These are phyloP conservation scores for Sebastes diploproa DNA, from an alignment of 2,797 vertebrate species.

Conservation along the genomic window DNA sequence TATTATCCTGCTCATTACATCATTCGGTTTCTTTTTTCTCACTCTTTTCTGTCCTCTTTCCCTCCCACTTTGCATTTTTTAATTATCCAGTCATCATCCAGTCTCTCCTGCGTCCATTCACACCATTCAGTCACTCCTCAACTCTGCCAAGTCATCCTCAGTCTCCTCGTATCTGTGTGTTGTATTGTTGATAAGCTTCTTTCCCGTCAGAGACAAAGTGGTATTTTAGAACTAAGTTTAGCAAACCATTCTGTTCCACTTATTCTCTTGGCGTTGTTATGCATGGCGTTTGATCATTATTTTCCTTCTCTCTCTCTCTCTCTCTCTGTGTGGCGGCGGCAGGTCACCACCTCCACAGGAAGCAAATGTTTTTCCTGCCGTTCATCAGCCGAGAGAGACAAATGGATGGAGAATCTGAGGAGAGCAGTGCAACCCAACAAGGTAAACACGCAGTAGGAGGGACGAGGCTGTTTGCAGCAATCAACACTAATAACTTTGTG, in stretches of 20 bases:
- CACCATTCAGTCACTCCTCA: conserved; percentile 27
- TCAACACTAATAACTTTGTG: conserved; percentile 8
- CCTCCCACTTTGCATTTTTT: conserved; percentile 27
- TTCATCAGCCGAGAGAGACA: conserved; percentile 97
- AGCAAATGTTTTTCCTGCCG: conserved; percentile 99
- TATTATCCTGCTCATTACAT: conserved; percentile 30
- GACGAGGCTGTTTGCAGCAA: conserved; percentile 15
- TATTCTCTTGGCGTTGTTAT: conserved; percentile 11
- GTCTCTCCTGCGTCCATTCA: conserved; percentile 39
- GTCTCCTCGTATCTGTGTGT: neutral
- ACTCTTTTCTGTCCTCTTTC: conserved; percentile 1
- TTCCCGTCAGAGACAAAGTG: conserved; percentile 7
- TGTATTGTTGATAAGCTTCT: conserved; percentile 3
- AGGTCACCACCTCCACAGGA: conserved; percentile 98
- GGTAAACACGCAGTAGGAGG: conserved; percentile 72
- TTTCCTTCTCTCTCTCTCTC: conserved; percentile 4
- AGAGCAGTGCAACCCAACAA: conserved; percentile 98
- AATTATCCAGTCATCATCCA: conserved; percentile 29
- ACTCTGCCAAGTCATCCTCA: conserved; percentile 26
- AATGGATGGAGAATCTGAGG: conserved; percentile 99
- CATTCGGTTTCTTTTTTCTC: neutral
- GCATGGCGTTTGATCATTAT: conserved; percentile 25
- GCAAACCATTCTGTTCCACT: conserved; percentile 9
- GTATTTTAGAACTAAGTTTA: conserved; percentile 33
- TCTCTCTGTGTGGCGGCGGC: neutral